A percentile compares a stretch with the other conserved stretches of the same genome.
Conservation (phyloP, 2,113 vertebrate genomes). For the Prinia subflava region DNA sequence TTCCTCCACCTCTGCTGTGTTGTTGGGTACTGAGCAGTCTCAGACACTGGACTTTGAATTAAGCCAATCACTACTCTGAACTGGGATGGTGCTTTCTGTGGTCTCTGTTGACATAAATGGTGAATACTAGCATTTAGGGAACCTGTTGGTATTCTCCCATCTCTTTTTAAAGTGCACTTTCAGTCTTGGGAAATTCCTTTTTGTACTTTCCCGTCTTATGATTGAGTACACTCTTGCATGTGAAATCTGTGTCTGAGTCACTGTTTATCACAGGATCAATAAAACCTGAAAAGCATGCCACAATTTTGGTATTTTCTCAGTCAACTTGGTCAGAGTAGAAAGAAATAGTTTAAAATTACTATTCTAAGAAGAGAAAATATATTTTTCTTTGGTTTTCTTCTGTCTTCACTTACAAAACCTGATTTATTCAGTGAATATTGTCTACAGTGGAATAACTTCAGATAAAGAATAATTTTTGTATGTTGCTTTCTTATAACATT, state of each 20-base stretch:
- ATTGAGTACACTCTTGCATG: background rate
- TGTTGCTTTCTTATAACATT: background rate
- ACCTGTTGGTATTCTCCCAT: background rate
- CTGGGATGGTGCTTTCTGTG: background rate
- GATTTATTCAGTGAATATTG: background rate
- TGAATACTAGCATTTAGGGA: background rate
- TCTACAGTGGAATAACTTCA: background rate
- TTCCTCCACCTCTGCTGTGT: background rate
- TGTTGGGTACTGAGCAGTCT: background rate
- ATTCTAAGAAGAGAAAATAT: background rate
- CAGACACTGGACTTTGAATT: background rate
- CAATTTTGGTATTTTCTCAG: background rate
- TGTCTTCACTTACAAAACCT: background rate
- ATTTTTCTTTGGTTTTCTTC: background rate
- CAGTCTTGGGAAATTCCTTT: conserved; percentile 8
- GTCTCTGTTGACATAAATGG: background rate
- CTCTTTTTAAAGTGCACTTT: background rate
- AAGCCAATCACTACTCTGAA: background rate
- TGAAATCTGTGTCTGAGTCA: background rate
- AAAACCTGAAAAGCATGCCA: conserved; percentile 32
- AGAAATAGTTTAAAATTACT: background rate
- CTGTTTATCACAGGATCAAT: background rate
- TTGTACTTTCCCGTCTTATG: conserved; percentile 12
- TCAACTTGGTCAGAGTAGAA: background rate
- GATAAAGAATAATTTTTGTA: background rate